phyloP scores from a whole-genome alignment of 2,113 vertebrate genomes.

The Spea multiplicata region DNA sequence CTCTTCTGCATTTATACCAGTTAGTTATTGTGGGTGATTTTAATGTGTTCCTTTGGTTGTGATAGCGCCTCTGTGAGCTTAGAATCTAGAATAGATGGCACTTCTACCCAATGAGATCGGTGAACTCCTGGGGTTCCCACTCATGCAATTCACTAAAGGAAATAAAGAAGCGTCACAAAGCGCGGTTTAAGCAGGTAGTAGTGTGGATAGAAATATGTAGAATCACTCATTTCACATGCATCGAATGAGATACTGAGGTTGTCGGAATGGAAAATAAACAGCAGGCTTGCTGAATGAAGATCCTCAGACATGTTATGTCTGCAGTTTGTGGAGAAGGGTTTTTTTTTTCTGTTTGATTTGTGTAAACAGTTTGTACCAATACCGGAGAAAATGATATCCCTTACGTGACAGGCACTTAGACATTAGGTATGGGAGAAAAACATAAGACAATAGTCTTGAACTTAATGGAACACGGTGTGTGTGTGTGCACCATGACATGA shows the following conservation, averaged over 20 bases:
- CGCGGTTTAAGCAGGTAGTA: too few relatives aligned
- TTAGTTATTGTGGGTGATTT: too few relatives aligned
- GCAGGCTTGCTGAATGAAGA: slow-evolving; percentile 30
- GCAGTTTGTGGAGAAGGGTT: slow-evolving; percentile 27
- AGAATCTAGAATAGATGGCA: not conserved
- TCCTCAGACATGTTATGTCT: slow-evolving; percentile 13
- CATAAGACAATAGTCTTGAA: slow-evolving; percentile 19
- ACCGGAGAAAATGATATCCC: slow-evolving; percentile 9
- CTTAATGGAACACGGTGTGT: not conserved
- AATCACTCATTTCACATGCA: not conserved
- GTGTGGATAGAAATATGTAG: too few relatives aligned
- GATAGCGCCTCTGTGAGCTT: too few relatives aligned
- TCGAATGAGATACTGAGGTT: not conserved
- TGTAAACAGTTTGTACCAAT: slow-evolving; percentile 31
- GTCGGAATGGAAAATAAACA: slow-evolving; percentile 35
- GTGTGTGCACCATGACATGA: not conserved
- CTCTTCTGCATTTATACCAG: too few relatives aligned
- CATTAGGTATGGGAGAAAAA: slow-evolving; percentile 10
- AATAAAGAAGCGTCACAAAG: too few relatives aligned
- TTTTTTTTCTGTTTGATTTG: slow-evolving; percentile 33
- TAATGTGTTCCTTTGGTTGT: too few relatives aligned
- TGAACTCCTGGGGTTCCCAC: too few relatives aligned
- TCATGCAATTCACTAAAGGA: not conserved
- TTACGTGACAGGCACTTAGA: slow-evolving; percentile 27
- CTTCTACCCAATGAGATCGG: not conserved